Percentiles rank a stretch among this genome's conserved stretches.
phyloP scores from a whole-genome alignment of 2,888 invertebrate species.

The Allygus modestus region DNA sequence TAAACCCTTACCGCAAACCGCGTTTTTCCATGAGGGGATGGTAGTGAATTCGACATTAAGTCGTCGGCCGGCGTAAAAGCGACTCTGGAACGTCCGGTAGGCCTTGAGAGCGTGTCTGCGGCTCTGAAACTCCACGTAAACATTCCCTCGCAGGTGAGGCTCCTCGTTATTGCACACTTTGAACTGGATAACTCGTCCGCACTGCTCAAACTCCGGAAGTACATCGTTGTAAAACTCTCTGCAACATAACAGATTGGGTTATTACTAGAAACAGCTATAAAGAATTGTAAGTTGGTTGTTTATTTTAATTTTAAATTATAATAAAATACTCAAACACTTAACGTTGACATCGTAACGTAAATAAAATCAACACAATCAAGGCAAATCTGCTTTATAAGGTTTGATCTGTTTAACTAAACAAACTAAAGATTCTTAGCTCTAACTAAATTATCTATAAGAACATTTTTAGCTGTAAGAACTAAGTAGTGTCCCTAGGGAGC shows the following conservation, averaged over 20 bases:
- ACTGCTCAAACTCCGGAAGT: constrained; percentile 87
- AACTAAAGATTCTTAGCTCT: too few species aligned
- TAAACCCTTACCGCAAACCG: constrained; percentile 94
- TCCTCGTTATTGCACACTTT: constrained; percentile 92
- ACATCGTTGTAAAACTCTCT: constrained; percentile 83
- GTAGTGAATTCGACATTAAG: constrained; percentile 89
- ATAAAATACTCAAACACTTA: too few species aligned
- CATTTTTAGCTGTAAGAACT: too few species aligned
- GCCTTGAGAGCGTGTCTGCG: constrained; percentile 85
- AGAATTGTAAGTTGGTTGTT: too few species aligned
- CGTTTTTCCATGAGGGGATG: constrained; percentile 89
- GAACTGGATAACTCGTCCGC: constrained; percentile 82
- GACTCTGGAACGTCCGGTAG: constrained; percentile 85
- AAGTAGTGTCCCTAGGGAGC: too few species aligned
- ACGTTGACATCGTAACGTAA: too few species aligned
- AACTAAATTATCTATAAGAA: too few species aligned
- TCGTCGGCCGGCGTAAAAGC: constrained; percentile 93
- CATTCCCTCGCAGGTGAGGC: constrained; percentile 92
- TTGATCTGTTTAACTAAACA: too few species aligned
- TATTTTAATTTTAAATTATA: too few species aligned
- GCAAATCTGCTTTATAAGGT: too few species aligned
- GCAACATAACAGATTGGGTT: constrained; percentile 49
- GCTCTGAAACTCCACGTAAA: constrained; percentile 87
- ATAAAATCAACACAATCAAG: too few species aligned
- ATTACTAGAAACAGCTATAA: too few species aligned